Conservation (phyloP, 2,888 invertebrate genomes). For the Meganola albula region DNA sequence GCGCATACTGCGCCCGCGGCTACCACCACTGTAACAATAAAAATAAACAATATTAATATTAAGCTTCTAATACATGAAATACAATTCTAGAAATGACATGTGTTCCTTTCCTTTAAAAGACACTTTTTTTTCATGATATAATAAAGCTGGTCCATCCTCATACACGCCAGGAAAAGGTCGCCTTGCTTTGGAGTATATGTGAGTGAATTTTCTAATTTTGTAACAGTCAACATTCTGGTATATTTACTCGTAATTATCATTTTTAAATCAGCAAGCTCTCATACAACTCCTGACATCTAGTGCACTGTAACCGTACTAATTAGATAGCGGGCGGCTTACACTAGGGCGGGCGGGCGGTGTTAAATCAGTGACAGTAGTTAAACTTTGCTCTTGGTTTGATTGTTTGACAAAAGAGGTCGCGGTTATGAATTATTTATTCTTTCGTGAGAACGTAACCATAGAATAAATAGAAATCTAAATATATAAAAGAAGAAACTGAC, state of each 20-base stretch:
- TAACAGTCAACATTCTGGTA: too few relatives aligned
- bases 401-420: constrained; percentile 19
- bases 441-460: not conserved
- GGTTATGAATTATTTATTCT: not conserved
- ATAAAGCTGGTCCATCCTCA: too few relatives aligned
- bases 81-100: not conserved
- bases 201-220: too few relatives aligned
- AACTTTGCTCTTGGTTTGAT: too few relatives aligned
- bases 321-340: constrained; percentile 12
- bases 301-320: constrained; percentile 10
- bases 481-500: too few relatives aligned
- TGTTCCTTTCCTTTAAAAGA: too few relatives aligned
- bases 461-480: constrained; percentile 9
- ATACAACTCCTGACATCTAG: constrained; percentile 17
- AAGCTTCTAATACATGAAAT: not conserved
- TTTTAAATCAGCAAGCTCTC: too few relatives aligned
- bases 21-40: constrained; percentile 41
- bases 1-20: constrained; percentile 55
- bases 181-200: too few relatives aligned
- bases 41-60: not conserved
- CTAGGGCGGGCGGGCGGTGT: constrained; percentile 5
- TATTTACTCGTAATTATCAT: too few relatives aligned
- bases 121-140: too few relatives aligned
- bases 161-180: too few relatives aligned
- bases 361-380: constrained; percentile 14